Conservation (phyloP, 2,113 vertebrate species). For the Montifringilla adamsi region DNA sequence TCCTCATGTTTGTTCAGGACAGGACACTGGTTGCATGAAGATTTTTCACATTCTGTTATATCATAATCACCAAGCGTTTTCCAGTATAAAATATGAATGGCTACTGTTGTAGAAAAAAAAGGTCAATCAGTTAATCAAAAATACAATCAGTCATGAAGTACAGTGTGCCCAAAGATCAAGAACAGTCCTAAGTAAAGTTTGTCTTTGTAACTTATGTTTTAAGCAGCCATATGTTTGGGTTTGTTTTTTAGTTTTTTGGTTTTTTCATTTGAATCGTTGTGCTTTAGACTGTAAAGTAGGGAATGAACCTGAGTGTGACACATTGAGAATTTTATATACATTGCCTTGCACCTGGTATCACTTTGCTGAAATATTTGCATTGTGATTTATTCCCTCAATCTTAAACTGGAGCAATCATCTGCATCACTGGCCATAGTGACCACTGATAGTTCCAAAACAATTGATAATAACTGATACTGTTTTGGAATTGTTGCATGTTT, state of each 20-base stretch:
- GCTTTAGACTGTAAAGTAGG: background rate
- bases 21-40: background rate
- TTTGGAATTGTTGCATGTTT: background rate
- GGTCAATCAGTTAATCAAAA: background rate
- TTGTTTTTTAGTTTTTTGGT: too few relatives aligned
- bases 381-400: background rate
- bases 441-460: background rate
- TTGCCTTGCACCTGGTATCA: background rate
- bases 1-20: background rate
- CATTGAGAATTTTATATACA: background rate
- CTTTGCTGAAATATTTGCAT: background rate
- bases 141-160: background rate
- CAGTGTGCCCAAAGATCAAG: background rate
- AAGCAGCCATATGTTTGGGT: background rate
- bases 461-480: background rate
- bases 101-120: background rate
- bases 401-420: background rate
- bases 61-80: background rate
- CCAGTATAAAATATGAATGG: background rate
- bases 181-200: background rate
- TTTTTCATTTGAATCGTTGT: background rate
- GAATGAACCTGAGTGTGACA: background rate
- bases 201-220: background rate
- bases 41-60: background rate
- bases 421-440: background rate